Base-by-base conservation (phyloP, 2,113 vertebrate species). In the Scolopax mira region DNA sequence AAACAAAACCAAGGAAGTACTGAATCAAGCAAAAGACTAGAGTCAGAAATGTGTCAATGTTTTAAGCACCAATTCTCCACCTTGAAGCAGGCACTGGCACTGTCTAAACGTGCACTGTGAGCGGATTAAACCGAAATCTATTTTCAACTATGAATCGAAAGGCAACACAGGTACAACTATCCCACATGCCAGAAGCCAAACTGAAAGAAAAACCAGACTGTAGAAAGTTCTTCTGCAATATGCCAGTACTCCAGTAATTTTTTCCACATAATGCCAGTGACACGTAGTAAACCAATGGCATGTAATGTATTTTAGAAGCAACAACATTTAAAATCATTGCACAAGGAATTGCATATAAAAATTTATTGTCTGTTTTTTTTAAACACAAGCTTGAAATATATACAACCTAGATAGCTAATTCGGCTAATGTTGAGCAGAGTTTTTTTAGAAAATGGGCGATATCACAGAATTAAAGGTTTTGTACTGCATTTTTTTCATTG, bases 311-410 rank as follows among this genome's bases (percentile, higher is more conserved):
- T 58, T 46, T 12, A 70, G 62, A 93, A 79, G 5, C 9, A 89
- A 60, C 9, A 41, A 15, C 35, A 51, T 31, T 79, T 69, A 4
- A 70, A 83, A 46, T 35, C 67, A 78, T 4, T 84, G 30, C n/a
- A 91, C 60, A 85, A 72, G 66, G 48, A 64, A 28, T 31, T 91
- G 90, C 96, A 88, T 86, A 90, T 90, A 96, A 97, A 96, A 93
- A 88, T 96, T 96, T 97, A 95, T 97, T 95, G 22, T 16, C 17
- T 48, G 35, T 65, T 14, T 12, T 67, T 74, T 88, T 64, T 44
- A 46, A 92, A 64, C 44, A 85, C 3, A 6, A 17, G 24, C 7
- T 86, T 93, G 72, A 92, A 92, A 93, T 71, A 91, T 79, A 86
- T 54, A 82, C 25, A 91, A 39, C 9, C 24, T 44, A 22, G 16